These are phyloP conservation scores for Silurus meridionalis DNA, from an alignment of 2,113 vertebrate species.

Conservation along the genomic window DNA sequence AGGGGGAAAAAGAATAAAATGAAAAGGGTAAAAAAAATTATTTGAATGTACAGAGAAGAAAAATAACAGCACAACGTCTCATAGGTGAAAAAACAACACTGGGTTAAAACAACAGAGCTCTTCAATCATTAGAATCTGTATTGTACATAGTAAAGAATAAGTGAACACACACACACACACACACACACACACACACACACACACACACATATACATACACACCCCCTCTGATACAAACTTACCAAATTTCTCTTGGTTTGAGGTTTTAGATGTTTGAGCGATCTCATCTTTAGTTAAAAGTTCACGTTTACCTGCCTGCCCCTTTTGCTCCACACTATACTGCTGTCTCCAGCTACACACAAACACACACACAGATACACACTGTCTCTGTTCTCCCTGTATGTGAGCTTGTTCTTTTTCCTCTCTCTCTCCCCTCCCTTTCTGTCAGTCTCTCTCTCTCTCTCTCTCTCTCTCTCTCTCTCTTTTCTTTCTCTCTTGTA, in stretches of 20 bases:
- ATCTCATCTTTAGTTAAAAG: slow-evolving; percentile 69
- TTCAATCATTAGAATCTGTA: not conserved
- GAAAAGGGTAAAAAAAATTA: not conserved
- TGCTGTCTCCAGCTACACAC: slow-evolving; percentile 64
- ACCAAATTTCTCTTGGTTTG: slow-evolving; percentile 78
- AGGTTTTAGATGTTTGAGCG: slow-evolving; percentile 79
- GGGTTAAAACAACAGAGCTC: not conserved
- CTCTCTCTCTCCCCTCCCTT: slow-evolving; percentile 51
- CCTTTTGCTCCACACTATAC: slow-evolving; percentile 75
- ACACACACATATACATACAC: not conserved
- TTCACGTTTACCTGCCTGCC: slow-evolving; percentile 63
- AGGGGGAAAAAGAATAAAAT: slow-evolving; percentile 65
- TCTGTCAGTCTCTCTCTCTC: slow-evolving; percentile 42
- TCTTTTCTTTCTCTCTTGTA: slow-evolving; percentile 22
- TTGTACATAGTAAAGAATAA: slow-evolving; percentile 10
- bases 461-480: slow-evolving; percentile 52
- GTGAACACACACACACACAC: not conserved
- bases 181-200: not conserved
- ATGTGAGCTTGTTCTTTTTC: slow-evolving; percentile 55
- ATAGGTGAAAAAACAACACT: not conserved
- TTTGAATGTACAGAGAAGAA: not conserved
- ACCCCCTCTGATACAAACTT: slow-evolving; percentile 42
- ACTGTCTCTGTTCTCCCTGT: slow-evolving; percentile 45
- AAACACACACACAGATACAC: slow-evolving; percentile 34
- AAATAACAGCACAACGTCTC: not conserved